Base-by-base conservation (phyloP, 2,888 invertebrate genomes). In the Hydraecia micacea region DNA sequence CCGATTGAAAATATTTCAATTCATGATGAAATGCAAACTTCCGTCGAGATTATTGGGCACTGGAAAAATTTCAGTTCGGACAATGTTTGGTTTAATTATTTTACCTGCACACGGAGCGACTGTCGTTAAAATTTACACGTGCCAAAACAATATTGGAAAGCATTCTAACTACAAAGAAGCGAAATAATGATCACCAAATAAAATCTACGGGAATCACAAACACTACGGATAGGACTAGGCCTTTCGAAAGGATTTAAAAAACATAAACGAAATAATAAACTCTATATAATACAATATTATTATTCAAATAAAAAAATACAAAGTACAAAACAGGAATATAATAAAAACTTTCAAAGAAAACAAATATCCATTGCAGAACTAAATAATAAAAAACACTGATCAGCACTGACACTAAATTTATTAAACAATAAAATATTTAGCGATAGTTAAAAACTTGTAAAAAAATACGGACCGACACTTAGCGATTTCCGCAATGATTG, bases 401-500 rank as follows among this genome's bases (percentile, higher is more conserved):
- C 32, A 36, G 58, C 65, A 60, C 32, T 11, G 36, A 36, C 21
- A 55, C 77, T 63, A 28, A 28, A 66, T 70, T 70, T 32, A 65
- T 25, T 52, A 36, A 74, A n/a, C 0, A 55, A 65, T 9, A n/a
- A 21, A 66, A 60, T 9, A 32, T n/a, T 13, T 18, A 21, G n/a
- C 18, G n/a, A 2, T 28, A 18, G 18, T 5, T 15, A 21, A 11
- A 15, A 21, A 60, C 39, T 73, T 62, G 3, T 28, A 36, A 62
- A n/a, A 71, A 18, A 1, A 46, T 32, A 67, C 60, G 72, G 18
- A 72, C 77, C 68, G 60, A 39, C 25, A 62, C 2, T 49, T 25
- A 65, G 60, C 74, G 25, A 18, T 65, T 79, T 69, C 66, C 39
- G 62, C 75, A 42, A 52, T 25, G 77, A 66, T 78, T 73, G 63